Evolutionary conservation across 2,113 vertebrate species (phyloP).

Genomic region (Mixornis gularis): DNA sequence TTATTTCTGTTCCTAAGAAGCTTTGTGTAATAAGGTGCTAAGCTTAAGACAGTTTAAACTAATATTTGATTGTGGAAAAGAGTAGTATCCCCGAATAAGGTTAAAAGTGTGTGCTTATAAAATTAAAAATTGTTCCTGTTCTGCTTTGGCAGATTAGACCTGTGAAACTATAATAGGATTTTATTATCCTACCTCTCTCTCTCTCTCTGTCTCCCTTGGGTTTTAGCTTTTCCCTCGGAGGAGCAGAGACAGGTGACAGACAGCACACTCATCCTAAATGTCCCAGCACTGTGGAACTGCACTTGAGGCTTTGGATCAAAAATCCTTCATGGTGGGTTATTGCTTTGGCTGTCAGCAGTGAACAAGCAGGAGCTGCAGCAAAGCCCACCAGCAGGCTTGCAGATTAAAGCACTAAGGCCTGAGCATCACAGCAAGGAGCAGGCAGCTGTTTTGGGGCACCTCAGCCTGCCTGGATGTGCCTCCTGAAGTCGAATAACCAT

Average conservation of each 20-base stretch:
- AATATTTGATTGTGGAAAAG: conserved; percentile 40
- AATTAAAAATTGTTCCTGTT: conserved; percentile 34
- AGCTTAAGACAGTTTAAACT: conserved; percentile 33
- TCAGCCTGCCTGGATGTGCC: not conserved
- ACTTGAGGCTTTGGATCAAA: not conserved
- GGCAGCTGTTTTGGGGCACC: not conserved
- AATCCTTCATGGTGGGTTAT: not conserved
- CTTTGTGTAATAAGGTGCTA: conserved; percentile 49
- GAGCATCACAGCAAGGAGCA: not conserved
- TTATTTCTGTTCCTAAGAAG: conserved; percentile 45
- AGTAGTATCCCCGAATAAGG: not conserved
- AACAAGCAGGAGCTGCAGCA: not conserved
- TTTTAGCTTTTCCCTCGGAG: not conserved
- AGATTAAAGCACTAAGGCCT: not conserved
- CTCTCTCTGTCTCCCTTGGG: not conserved
- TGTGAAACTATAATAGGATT: conserved; percentile 31
- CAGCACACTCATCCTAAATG: not conserved
- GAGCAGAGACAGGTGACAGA: not conserved
- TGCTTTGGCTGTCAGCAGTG: not conserved
- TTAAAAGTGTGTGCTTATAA: conserved; percentile 22
- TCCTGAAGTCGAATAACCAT: not conserved
- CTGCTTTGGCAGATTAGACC: conserved; percentile 35
- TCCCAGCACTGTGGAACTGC: not conserved
- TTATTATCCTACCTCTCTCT: not conserved
- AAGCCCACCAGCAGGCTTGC: not conserved